Conservation (phyloP, 2,888 invertebrate species). For the Lobophora halterata region DNA sequence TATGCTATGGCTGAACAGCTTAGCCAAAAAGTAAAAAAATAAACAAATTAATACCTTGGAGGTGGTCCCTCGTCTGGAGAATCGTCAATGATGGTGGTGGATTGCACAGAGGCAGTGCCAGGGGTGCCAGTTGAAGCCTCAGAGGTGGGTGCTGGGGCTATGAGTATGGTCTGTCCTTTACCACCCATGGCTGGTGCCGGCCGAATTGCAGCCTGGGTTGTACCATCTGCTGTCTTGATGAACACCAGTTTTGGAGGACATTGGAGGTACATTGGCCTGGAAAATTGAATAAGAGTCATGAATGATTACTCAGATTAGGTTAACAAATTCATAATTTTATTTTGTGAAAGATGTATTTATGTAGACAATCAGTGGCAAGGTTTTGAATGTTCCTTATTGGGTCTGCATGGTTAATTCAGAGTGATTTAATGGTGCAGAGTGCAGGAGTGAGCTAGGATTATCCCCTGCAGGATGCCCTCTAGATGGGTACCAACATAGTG, state of each 20-base stretch:
- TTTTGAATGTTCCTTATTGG: no score
- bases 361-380: no score
- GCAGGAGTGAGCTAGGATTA: no score
- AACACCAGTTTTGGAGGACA: constrained; percentile 76
- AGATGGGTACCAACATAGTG: no score
- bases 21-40: background rate
- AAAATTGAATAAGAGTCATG: constrained; percentile 4
- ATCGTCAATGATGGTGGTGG: constrained; percentile 45
- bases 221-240: constrained; percentile 71
- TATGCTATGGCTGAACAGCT: no score
- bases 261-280: constrained; percentile 75
- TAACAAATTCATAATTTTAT: no score
- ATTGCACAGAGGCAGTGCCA: constrained; percentile 34
- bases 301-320: no score
- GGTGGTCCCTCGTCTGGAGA: constrained; percentile 49
- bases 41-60: constrained; percentile 29
- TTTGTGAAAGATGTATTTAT: no score
- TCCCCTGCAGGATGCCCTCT: no score
- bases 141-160: constrained; percentile 54
- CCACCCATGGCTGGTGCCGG: constrained; percentile 46
- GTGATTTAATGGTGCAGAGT: no score
- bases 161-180: constrained; percentile 71
- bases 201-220: constrained; percentile 58
- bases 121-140: constrained; percentile 35
- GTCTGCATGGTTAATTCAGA: no score